Base-by-base conservation (phyloP, 2,113 vertebrate genomes). In the Halichoerus grypus region DNA sequence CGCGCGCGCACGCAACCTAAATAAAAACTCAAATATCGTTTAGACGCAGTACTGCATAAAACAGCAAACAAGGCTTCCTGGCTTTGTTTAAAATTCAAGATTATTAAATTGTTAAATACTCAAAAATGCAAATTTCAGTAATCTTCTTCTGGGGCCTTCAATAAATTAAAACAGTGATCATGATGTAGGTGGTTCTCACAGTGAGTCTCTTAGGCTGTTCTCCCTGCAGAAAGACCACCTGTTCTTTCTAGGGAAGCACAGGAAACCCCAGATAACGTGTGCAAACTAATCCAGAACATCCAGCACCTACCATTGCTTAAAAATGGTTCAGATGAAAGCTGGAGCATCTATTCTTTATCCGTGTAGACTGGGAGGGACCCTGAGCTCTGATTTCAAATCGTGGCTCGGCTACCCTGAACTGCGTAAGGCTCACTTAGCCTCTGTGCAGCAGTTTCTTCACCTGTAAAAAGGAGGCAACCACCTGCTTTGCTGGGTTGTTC, bases 231-330 rank as follows among this genome's bases (percentile, higher is more conserved):
- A 96, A 97, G 95, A 96, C 97, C 95, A 96, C 97, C 95, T 98
- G 94, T 91, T 97, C 97, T 98, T 96, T 51, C 96, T 96, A 97
- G 93, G 96, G 92, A 98, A 96, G 96, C 96, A 97, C 79, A 98
- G 96, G 95, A 74, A 91, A 98, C 91, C 59, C 97, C 94, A 96
- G 96, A 95, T 76, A 97, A 98, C 94, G 74, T 69, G 88, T 63
- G 95, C 96, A 93, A 94, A 96, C 97, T 33, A 76, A 94, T 42
- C n/a, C 46, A 53, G 71, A 65, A 85, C n/a, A 26, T 65, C 59
- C 16, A 24, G 26, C 63, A 81, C 49, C 53, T 88, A 24, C 65
- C 36, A 28, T 10, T 55, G 15, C 9, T 67, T 39, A 46, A 65
- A 63, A 74, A 79, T 67, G 84, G 15, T 79, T 57, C 59, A 36